Evolutionary conservation across 2,113 vertebrate species (phyloP), one percentile per base, ranked within the genome.

Genomic region (Piliocolobus tephrosceles): DNA sequence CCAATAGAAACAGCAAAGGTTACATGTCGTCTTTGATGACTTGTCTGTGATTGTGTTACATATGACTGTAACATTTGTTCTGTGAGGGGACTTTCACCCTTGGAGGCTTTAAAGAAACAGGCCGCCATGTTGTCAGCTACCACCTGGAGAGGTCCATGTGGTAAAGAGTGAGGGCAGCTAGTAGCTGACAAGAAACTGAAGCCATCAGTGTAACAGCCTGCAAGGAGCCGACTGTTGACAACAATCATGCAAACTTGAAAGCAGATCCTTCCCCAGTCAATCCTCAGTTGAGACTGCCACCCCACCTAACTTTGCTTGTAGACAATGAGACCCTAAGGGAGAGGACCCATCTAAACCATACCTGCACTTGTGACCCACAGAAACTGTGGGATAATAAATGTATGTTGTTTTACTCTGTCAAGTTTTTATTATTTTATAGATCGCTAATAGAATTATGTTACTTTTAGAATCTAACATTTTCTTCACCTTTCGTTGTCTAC

Each of bases 401-500:
- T 8, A 11, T 73, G 22, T 61, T 45, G 1, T 57, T 75, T 83
- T 57, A 35, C 10, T 25, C 50, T 22, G 25, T 6, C 6, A 50
- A 8, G 9, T 79, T 86, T 83, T 78, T 55, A 45, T 89, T 86
- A 13, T 72, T 82, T 23, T 73, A 86, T 45, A 72, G 18, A 66
- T 64, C 76, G 17, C 55, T 83, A 72, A 52, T 58, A 45, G 32
- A 72, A 16, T 38, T 20, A 25, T 79, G 23, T 30, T 94, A 23
- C 45, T 91, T 93, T 84, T 84, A 80, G 55, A 83, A 88, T 64
- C 30, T 52, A 76, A 47, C 23, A 35, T 75, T 95, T 96, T 90
- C 89, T 90, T 95, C 61, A 79, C 83, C 52, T 84, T 86, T 95
- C 18, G 14, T 70, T 79, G 27, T 92, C 7, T 73, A 87, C 10